Evolutionary conservation across 2,113 vertebrate genomes (phyloP).

Genomic region (Phalacrocorax pelagicus): DNA sequence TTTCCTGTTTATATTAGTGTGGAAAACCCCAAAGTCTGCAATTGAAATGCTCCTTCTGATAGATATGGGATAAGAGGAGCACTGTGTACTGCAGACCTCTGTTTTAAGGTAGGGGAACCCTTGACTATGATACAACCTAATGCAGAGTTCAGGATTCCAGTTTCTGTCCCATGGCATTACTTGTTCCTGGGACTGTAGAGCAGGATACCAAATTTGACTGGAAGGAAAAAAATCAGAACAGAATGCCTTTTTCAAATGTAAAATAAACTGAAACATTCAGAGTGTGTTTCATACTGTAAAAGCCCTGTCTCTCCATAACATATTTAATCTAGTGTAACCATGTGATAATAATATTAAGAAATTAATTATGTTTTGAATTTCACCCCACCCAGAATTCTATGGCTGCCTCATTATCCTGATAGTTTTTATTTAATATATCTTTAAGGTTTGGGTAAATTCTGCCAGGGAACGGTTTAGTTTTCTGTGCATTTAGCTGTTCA

Average conservation of each 20-base stretch:
- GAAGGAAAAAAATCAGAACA: not conserved
- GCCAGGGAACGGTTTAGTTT: not conserved
- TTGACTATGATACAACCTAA: not conserved
- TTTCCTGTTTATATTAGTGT: not conserved
- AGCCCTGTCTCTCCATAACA: not conserved
- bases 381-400: not conserved
- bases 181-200: not conserved
- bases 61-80: not conserved
- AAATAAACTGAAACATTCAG: not conserved
- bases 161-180: not conserved
- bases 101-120: not conserved
- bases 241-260: not conserved
- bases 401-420: not conserved
- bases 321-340: not conserved
- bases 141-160: not conserved
- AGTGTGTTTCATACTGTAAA: not conserved
- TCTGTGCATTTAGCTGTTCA: not conserved
- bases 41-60: not conserved
- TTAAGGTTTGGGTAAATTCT: not conserved
- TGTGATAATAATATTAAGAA: not conserved
- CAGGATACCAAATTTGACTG: not conserved
- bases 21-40: accelerated
- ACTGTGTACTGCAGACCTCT: not conserved
- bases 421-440: not conserved
- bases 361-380: not conserved